A percentile compares a stretch with the other conserved stretches of the same genome.
These are phyloP conservation scores for Drosophila trapezifrons DNA, from an alignment of 1,140 invertebrate species.

Conservation along the genomic window DNA sequence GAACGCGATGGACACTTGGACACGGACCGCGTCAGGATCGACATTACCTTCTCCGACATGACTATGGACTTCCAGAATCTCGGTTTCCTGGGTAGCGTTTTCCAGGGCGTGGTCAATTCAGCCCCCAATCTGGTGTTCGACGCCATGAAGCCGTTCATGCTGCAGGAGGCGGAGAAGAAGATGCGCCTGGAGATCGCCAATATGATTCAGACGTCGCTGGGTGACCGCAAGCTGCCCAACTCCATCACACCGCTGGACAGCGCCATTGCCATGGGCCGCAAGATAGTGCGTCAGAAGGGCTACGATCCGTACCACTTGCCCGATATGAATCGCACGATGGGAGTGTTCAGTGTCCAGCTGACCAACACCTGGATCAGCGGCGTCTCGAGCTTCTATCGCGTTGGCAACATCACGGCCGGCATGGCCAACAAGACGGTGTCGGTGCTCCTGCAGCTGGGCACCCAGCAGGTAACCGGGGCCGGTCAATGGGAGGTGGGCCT, in stretches of 20 bases:
- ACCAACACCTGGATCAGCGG: conserved; percentile 91
- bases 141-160: conserved; percentile 92
- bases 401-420: conserved; percentile 90
- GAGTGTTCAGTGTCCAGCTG: conserved; percentile 88
- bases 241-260: conserved; percentile 94
- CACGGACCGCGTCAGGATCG: conserved; percentile 91
- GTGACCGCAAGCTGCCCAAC: conserved; percentile 90
- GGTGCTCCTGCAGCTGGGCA: conserved; percentile 88
- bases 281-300: conserved; percentile 88
- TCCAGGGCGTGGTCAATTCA: conserved; percentile 91
- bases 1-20: conserved; percentile 89
- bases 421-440: conserved; percentile 89
- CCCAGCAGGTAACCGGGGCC: conserved; percentile 89
- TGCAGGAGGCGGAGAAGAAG: conserved; percentile 90
- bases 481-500: conserved; percentile 91
- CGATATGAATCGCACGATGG: conserved; percentile 89
- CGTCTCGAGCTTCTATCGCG: conserved; percentile 91
- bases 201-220: conserved; percentile 88
- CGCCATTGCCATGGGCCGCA: conserved; percentile 89
- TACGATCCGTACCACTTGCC: conserved; percentile 90
- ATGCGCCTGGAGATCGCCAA: conserved; percentile 87
- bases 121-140: conserved; percentile 92
- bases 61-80: conserved; percentile 92
- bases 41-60: conserved; percentile 91
- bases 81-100: conserved; percentile 89